Base-by-base conservation (phyloP, 1,140 invertebrate genomes). In the Euwallacea fornicatus region DNA sequence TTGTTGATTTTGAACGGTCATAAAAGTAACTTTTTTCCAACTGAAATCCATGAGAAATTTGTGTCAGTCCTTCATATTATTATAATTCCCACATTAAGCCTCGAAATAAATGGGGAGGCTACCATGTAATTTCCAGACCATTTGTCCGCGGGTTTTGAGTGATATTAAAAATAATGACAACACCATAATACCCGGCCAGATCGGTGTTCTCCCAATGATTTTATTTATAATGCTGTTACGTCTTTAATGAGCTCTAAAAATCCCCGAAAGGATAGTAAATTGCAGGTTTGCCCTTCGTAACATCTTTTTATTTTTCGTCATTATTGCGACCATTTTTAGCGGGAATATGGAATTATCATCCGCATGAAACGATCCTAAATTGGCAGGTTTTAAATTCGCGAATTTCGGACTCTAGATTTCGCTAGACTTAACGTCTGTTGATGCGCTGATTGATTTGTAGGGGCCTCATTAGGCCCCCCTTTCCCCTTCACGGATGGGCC, bases 401-500 rank as follows among this genome's bases (percentile, higher is more conserved):
- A 66, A 44, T 66, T 47, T 46, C 9, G 2, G 33, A 3, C 66
- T 33, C 33, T 68, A 16, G 58, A 41, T 68, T 56, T n/a, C 10
- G 10, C 42, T 10, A n/a, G 21, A 33, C 21, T 33, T 33, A 33
- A 33, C 21, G 21, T 33, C 21, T 33, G 21, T 33, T 15, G 42
- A 13, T 16, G 67, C 67, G 50, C 78, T 79, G 78, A 79, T 79
- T 79, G 78, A 79, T 79, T 79, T 79, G 78, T 79, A 79, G 76
- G 68, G 74, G 74, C 60, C 75, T 77, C 77, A 79, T 79, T 79
- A 79, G 76, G 73, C 71, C 60, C 76, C 75, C 75, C 75, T 71
- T 71, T 69, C 75, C 75, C 73, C 73, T 75, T 73, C 73, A 66
- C 76, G 67, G 55, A 42, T 66, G 66, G 78, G 75, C 78, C 78